phyloP scores from a whole-genome alignment of 1,140 invertebrate species.

The Microplitis demolitor region DNA sequence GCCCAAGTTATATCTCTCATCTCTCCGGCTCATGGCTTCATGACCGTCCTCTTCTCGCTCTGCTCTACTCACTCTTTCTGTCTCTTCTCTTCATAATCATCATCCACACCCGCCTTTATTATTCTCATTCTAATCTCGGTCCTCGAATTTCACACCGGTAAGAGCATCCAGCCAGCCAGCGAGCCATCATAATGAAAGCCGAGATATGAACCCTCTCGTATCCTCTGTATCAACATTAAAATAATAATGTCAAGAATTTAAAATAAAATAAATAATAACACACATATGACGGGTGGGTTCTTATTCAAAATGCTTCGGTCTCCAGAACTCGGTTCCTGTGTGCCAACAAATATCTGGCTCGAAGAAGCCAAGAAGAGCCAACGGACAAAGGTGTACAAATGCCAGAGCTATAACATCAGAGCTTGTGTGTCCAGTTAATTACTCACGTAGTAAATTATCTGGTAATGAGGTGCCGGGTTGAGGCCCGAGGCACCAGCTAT shows the following conservation, averaged over 20 bases:
- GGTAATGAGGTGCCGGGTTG: conserved; percentile 60
- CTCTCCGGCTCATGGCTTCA: conserved; percentile 37
- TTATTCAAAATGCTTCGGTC: too few species aligned
- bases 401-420: conserved; percentile 10
- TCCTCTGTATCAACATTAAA: too few species aligned
- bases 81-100: too few species aligned
- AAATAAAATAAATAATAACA: too few species aligned
- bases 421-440: conserved; percentile 62
- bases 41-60: conserved; percentile 1
- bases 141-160: neutral
- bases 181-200: too few species aligned
- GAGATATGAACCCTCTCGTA: too few species aligned
- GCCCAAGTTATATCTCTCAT: conserved; percentile 55
- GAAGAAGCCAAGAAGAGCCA: neutral
- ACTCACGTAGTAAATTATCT: conserved; percentile 61
- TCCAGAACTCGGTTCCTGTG: too few species aligned
- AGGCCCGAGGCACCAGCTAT: conserved; percentile 43
- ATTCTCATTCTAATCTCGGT: conserved; percentile 25
- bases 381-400: neutral
- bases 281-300: too few species aligned
- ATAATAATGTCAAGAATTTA: too few species aligned
- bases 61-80: neutral
- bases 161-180: too few species aligned
- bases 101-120: neutral
- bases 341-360: too few species aligned